phyloP scores from a whole-genome alignment of 2,113 vertebrate species.

The Gobius niger region DNA sequence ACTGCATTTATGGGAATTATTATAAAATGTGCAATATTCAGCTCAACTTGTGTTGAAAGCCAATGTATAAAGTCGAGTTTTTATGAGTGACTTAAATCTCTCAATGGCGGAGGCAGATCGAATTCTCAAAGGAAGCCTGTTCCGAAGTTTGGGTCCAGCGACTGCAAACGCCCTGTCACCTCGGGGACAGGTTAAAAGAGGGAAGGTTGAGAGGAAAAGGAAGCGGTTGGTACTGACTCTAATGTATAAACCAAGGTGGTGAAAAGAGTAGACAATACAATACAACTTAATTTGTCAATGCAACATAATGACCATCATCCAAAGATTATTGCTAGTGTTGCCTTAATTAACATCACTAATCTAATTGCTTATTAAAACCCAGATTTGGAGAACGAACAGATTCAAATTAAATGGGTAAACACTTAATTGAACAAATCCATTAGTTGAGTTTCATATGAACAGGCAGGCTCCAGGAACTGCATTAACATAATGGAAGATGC shows the following conservation, averaged over 20 bases:
- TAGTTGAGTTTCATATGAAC: constrained; percentile 59
- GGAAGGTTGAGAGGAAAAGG: too few species aligned
- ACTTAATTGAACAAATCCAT: constrained; percentile 72
- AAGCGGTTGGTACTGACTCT: not conserved
- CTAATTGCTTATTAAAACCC: constrained; percentile 68
- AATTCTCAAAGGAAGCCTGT: too few species aligned
- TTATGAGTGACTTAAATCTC: too few species aligned
- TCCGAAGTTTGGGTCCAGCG: too few species aligned
- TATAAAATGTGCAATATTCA: too few species aligned
- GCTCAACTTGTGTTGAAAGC: too few species aligned
- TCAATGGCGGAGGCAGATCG: too few species aligned
- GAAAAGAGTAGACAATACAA: not conserved
- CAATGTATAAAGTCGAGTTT: too few species aligned
- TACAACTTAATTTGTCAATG: constrained; percentile 39
- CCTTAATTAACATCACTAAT: constrained; percentile 67
- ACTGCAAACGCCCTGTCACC: too few species aligned
- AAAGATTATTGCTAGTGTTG: constrained; percentile 62
- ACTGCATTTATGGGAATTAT: too few species aligned
- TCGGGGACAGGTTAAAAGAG: too few species aligned
- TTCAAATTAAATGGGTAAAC: constrained; percentile 67
- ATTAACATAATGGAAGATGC: constrained; percentile 61
- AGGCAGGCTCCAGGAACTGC: constrained; percentile 30
- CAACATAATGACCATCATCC: constrained; percentile 67
- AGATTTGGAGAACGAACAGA: constrained; percentile 57
- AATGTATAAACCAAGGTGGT: not conserved